phyloP scores from a whole-genome alignment of 2,113 vertebrate genomes.

The Oreochromis aureus region DNA sequence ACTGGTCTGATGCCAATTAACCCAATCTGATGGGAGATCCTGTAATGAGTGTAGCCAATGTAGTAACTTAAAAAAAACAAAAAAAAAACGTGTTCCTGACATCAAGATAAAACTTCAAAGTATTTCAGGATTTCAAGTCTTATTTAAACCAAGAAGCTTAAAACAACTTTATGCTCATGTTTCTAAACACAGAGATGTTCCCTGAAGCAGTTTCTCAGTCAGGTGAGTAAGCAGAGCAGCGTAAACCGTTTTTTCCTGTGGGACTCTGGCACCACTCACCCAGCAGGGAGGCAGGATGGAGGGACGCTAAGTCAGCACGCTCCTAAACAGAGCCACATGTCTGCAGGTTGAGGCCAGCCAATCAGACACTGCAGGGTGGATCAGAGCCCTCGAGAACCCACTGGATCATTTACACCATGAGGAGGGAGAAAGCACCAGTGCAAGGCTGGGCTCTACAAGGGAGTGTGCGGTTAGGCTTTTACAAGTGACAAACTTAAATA shows the following conservation, averaged over 20 bases:
- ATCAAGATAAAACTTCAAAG: fast-evolving
- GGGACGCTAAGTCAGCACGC: slow-evolving; percentile 36
- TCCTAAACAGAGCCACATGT: slow-evolving; percentile 63
- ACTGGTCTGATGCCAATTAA: not conserved
- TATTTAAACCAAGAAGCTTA: not conserved
- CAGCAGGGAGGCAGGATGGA: not conserved
- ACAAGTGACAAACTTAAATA: slow-evolving; percentile 11
- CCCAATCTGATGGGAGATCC: not conserved
- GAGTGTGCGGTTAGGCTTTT: not conserved
- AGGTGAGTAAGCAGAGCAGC: slow-evolving; percentile 30
- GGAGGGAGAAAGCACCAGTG: not conserved
- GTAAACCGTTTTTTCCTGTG: not conserved
- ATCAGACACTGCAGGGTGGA: not conserved
- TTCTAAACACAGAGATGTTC: not conserved
- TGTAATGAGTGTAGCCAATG: not conserved
- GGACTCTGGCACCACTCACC: slow-evolving; percentile 2
- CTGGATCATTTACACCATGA: slow-evolving; percentile 39
- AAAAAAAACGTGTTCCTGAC: not conserved
- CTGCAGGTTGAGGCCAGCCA: slow-evolving; percentile 14
- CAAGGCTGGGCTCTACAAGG: not conserved
- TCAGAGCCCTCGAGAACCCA: slow-evolving; percentile 4
- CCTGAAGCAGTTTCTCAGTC: not conserved
- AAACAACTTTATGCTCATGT: not conserved
- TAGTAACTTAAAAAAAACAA: not conserved
- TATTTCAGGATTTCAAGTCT: not conserved